phyloP scores from a whole-genome alignment of 2,888 invertebrate genomes.

The Mythimna ferrago region DNA sequence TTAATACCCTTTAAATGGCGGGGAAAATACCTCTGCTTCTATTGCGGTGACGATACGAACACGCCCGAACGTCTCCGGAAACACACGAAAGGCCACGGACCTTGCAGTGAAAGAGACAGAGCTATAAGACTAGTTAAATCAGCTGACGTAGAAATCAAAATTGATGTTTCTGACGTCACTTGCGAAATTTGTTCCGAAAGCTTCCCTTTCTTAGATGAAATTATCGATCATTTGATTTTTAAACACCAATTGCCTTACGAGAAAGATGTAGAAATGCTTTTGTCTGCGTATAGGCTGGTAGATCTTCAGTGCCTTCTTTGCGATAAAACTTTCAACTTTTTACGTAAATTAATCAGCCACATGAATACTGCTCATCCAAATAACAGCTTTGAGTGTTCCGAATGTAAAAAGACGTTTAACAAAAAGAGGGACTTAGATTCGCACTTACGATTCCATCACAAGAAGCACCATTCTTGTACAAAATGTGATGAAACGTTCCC shows the following conservation, averaged over 20 bases:
- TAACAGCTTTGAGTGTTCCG: conserved; percentile 72
- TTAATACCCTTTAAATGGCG: conserved; percentile 85
- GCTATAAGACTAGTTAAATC: conserved; percentile 78
- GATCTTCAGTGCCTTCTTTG: conserved; percentile 81
- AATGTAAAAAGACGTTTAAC: conserved; percentile 77
- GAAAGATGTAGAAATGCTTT: conserved; percentile 69
- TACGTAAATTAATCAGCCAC: conserved; percentile 78
- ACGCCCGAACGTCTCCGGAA: conserved; percentile 71
- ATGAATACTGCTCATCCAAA: conserved; percentile 75
- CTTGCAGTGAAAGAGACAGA: conserved; percentile 73
- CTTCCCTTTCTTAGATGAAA: conserved; percentile 56
- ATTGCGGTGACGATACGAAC: conserved; percentile 77
- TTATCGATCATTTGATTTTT: conserved; percentile 71
- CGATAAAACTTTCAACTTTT: conserved; percentile 71
- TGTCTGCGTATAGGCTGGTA: conserved; percentile 75
- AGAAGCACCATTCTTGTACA: conserved; percentile 72
- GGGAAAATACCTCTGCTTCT: conserved; percentile 83
- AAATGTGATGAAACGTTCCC: conserved; percentile 74
- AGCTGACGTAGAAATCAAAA: conserved; percentile 79
- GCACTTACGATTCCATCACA: conserved; percentile 77
- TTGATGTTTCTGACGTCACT: conserved; percentile 80
- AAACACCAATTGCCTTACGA: conserved; percentile 77
- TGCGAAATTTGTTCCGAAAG: conserved; percentile 76
- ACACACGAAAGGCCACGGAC: conserved; percentile 79
- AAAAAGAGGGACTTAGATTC: conserved; percentile 78